Conservation (phyloP, 2,113 vertebrate species). For the Chunga burmeisteri region DNA sequence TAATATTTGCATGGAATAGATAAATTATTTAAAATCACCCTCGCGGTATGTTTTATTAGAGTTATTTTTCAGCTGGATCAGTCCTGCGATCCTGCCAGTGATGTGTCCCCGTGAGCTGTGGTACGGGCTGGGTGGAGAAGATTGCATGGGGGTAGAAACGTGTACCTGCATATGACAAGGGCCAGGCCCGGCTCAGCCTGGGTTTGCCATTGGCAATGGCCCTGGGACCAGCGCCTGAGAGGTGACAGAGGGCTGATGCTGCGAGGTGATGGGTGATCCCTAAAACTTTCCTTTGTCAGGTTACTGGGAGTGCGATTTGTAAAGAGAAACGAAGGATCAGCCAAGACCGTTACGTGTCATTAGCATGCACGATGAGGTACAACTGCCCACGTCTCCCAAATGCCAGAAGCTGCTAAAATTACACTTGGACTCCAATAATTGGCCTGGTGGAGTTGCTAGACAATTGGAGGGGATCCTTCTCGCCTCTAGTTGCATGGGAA, state of each 20-base stretch:
- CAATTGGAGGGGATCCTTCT: background rate
- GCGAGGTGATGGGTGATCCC: background rate
- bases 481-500: background rate
- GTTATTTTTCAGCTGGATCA: too few relatives aligned
- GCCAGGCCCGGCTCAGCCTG: background rate
- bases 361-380: accelerated
- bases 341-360: accelerated
- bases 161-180: background rate
- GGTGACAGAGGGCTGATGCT: background rate
- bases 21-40: too few relatives aligned
- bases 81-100: too few relatives aligned
- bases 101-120: background rate
- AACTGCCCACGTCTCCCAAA: background rate
- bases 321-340: background rate
- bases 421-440: background rate
- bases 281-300: background rate
- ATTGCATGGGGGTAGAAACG: background rate
- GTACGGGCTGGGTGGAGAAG: background rate
- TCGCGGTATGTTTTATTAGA: too few relatives aligned
- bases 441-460: background rate
- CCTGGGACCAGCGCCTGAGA: background rate
- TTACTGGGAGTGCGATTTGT: background rate
- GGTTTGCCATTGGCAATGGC: background rate
- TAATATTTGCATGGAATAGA: too few relatives aligned
- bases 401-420: background rate